Evolutionary conservation across 2,888 invertebrate genomes (phyloP).

Genomic region (Eupithecia inturbata): DNA sequence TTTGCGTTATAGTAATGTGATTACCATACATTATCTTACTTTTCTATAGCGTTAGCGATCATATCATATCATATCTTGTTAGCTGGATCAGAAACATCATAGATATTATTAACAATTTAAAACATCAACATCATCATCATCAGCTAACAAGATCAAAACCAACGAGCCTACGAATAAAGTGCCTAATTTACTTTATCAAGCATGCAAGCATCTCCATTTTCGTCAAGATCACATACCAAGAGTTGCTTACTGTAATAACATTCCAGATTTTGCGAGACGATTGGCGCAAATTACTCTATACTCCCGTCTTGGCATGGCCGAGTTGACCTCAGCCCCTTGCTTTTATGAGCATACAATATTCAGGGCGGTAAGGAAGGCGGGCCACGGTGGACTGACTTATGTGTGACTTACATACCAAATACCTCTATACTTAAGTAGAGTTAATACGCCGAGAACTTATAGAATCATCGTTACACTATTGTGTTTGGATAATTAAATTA

Average conservation of each 20-base stretch:
- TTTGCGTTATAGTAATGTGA: no score
- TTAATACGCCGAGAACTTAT: not conserved
- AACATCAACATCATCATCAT: no score
- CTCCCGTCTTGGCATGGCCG: slow-evolving; percentile 23
- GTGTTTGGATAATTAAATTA: not conserved
- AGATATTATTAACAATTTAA: not conserved
- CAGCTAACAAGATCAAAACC: not conserved
- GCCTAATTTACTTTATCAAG: slow-evolving; percentile 21
- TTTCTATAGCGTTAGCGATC: no score
- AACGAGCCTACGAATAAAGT: slow-evolving; percentile 2
- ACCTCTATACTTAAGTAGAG: slow-evolving; percentile 15
- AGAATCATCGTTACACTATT: not conserved
- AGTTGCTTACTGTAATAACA: slow-evolving; percentile 37
- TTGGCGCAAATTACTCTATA: slow-evolving; percentile 36
- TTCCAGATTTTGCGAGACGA: slow-evolving; percentile 42
- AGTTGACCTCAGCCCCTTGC: slow-evolving; percentile 36
- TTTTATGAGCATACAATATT: slow-evolving; percentile 39
- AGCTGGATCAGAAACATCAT: not conserved
- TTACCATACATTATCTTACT: no score
- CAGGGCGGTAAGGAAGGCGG: slow-evolving; percentile 33
- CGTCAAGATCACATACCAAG: slow-evolving; percentile 26
- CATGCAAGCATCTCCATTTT: slow-evolving; percentile 18
- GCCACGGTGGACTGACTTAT: slow-evolving; percentile 25
- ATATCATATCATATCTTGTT: no score
- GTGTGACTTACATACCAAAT: slow-evolving; percentile 10